Evolutionary conservation across 2,113 vertebrate species (phyloP), one percentile per base, ranked within the genome.

Genomic region (Indri indri): DNA sequence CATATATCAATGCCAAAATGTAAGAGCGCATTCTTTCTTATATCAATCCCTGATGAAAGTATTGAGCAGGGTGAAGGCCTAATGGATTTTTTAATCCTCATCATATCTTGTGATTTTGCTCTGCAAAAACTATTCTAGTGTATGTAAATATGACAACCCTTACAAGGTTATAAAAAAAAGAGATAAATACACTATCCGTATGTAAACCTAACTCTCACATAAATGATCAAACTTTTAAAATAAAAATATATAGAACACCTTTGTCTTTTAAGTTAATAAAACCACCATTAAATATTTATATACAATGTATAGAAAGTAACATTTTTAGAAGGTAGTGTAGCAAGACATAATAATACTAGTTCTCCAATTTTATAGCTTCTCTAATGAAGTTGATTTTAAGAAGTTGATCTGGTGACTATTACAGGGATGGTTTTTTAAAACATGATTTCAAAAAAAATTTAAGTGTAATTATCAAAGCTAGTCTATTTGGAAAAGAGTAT

Each of bases 291-390:
- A 54, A 37, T 76, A 77, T 71, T 70, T 89, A 68, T 30, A 52
- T 23, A 59, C 11, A 42, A 83, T 40, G 13, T 40, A 76, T 2
- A 47, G 20, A 88, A 88, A 70, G 13, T 34, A 59, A 76, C 5
- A 77, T 18, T 68, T 88, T 74, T 42, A 86, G 47, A 92, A 82
- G 14, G 88, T 20, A 81, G 20, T 57, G 5, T 71, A 80, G 40
- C 4, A 74, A 70, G 9, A 52, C 9, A 82, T 66, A 80, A 83
- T 94, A 63, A 45, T n/a, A 87, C 32, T 17, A 73, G n/a, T 65
- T 96, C 76, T 80, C 16, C 22, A 89, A n/a, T 70, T 92, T 86
- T 92, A 66, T 7, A 79, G 23, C 84, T 91, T 81, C 8, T 73
- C 42, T 73, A 70, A 61, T 63, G 20, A 81, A 76, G 42, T 45